phyloP scores from a whole-genome alignment of 2,888 invertebrate species.

The Gonocerus acuteangulatus region DNA sequence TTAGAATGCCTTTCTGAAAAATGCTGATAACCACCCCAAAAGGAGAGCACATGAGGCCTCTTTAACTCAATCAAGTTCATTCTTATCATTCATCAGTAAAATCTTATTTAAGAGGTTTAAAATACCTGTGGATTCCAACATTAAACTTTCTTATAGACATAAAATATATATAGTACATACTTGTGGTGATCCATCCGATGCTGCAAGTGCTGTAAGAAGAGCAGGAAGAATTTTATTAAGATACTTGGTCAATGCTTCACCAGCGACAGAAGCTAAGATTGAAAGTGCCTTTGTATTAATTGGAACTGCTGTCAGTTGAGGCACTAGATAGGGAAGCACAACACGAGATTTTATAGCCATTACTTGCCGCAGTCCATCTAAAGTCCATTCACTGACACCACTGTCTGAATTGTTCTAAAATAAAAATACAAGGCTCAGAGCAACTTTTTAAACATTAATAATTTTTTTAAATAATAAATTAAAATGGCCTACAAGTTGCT shows the following conservation, averaged over 20 bases:
- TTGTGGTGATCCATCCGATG: constrained; percentile 55
- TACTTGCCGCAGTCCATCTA: constrained; percentile 93
- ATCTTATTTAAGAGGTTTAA: too few species aligned
- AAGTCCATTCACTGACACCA: constrained; percentile 73
- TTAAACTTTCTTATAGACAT: too few species aligned
- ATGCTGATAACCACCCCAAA: too few species aligned
- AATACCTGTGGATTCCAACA: too few species aligned
- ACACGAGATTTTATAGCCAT: constrained; percentile 95
- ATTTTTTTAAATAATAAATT: neutral
- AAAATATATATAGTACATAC: too few species aligned
- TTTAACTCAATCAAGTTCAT: too few species aligned
- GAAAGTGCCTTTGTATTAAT: constrained; percentile 90
- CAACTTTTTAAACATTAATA: neutral
- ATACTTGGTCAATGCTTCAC: constrained; percentile 83
- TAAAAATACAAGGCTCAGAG: constrained; percentile 32
- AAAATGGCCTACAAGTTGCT: constrained; percentile 52
- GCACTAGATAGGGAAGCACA: constrained; percentile 91
- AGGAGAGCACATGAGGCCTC: too few species aligned
- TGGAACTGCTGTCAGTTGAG: constrained; percentile 80
- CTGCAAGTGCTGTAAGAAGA: constrained; percentile 65
- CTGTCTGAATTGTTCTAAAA: constrained; percentile 66
- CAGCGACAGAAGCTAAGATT: constrained; percentile 88
- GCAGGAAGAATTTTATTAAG: constrained; percentile 88
- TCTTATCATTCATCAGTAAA: too few species aligned
- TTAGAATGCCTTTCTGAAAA: too few species aligned